These are phyloP conservation scores for Oopsacas minuta DNA, from an alignment of 37 sponge, comb jelly and placozoan species.

Conservation along the genomic window DNA sequence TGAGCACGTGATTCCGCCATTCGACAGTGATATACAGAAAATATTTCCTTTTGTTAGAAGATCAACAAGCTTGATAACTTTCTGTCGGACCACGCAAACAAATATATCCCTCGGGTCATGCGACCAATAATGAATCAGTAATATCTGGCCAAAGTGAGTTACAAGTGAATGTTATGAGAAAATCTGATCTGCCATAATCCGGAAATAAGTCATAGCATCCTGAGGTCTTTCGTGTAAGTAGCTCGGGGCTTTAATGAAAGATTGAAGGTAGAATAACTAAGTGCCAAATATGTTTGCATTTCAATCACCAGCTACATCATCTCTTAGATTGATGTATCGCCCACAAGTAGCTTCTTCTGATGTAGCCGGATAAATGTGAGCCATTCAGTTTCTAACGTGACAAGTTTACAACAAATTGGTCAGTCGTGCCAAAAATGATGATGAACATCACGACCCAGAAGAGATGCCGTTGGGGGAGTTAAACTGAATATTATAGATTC, in stretches of 20 bases:
- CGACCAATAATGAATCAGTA: conserved; percentile 18
- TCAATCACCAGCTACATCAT: conserved; percentile 26
- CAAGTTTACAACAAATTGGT: background rate
- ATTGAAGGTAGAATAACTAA: conserved; percentile 37
- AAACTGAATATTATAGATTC: no score
- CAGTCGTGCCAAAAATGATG: no score
- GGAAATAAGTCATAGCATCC: conserved; percentile 32
- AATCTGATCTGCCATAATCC: conserved; percentile 24
- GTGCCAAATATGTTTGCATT: conserved; percentile 27
- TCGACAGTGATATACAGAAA: conserved; percentile 34
- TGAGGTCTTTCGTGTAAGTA: conserved; percentile 41
- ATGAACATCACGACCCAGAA: no score
- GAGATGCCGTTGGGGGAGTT: no score
- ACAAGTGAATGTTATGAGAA: conserved; percentile 43
- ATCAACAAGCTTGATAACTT: conserved; percentile 29
- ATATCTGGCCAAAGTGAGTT: conserved; percentile 47
- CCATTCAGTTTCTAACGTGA: background rate
- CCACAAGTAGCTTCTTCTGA: background rate
- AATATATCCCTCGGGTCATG: conserved; percentile 39
- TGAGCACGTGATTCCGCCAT: conserved; percentile 42
- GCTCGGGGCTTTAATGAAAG: conserved; percentile 44
- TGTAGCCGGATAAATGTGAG: background rate
- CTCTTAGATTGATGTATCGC: background rate
- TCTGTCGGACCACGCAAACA: conserved; percentile 32
- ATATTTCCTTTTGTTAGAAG: conserved; percentile 23